Percentiles rank a stretch among this genome's conserved stretches.
Evolutionary conservation across 2,113 vertebrate genomes (phyloP).

Genomic region (Zootoca vivipara): DNA sequence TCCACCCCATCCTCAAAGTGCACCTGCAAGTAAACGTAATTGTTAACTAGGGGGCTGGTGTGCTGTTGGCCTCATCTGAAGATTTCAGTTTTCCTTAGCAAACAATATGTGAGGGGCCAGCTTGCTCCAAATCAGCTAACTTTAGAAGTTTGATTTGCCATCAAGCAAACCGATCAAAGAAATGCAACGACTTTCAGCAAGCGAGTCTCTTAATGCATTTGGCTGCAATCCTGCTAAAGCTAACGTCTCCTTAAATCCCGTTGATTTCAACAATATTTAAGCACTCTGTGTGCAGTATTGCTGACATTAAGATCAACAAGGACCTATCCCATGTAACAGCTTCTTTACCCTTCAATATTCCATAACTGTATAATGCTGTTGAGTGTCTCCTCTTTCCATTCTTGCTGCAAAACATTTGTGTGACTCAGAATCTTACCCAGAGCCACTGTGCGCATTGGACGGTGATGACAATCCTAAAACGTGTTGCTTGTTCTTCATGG

Average conservation of each 20-base stretch:
- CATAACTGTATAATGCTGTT: neutral
- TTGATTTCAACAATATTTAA: neutral
- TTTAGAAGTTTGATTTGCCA: slow-evolving; percentile 28
- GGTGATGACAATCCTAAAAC: neutral
- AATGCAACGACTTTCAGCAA: neutral
- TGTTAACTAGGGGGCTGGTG: neutral
- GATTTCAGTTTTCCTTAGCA: neutral
- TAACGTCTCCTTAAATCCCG: neutral
- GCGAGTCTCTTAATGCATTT: neutral
- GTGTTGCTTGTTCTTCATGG: slow-evolving; percentile 3
- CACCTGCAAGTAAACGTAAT: neutral
- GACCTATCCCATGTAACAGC: neutral
- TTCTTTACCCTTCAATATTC: neutral
- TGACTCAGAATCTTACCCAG: slow-evolving; percentile 20
- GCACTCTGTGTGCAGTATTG: neutral
- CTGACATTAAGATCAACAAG: neutral
- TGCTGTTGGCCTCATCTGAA: neutral
- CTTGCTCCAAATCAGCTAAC: neutral
- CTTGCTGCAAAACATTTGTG: neutral
- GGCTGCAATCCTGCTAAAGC: neutral
- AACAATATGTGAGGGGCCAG: neutral
- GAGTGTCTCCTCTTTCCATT: slow-evolving; percentile 27
- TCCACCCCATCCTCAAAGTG: neutral
- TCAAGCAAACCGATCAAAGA: neutral
- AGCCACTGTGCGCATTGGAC: neutral